Percentiles rank a stretch among this genome's conserved stretches.
Evolutionary conservation across 2,113 vertebrate genomes (phyloP).

Genomic region (Heptranchias perlo): DNA sequence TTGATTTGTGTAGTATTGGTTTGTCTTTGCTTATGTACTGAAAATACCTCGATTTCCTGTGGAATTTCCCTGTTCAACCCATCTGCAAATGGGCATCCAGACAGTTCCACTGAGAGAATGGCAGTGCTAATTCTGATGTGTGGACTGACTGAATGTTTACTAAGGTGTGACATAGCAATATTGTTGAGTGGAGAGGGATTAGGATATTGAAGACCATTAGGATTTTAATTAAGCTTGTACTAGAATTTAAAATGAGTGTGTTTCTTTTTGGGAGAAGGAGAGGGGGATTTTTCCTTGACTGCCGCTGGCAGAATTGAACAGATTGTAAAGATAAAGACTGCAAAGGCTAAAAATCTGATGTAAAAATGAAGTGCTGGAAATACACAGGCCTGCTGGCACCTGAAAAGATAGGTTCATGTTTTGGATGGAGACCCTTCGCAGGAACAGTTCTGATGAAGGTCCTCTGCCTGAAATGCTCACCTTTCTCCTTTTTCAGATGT

Average conservation of each 20-base stretch:
- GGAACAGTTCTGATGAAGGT: background rate
- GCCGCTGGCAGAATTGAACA: too few species aligned
- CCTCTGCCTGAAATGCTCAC: background rate
- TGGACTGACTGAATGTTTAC: too few species aligned
- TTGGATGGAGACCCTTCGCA: background rate
- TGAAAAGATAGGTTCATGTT: background rate
- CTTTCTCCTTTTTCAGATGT: background rate
- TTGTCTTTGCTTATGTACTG: background rate
- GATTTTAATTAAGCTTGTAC: background rate
- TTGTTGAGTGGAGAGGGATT: background rate
- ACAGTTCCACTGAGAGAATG: too few species aligned
- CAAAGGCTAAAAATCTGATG: background rate
- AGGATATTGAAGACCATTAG: background rate
- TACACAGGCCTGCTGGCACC: background rate
- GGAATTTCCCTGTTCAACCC: too few species aligned
- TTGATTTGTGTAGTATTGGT: background rate
- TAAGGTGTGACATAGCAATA: too few species aligned
- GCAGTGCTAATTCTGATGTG: too few species aligned
- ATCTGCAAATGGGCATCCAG: too few species aligned
- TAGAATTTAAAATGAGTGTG: background rate
- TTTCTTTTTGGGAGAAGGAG: background rate
- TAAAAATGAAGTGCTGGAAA: background rate
- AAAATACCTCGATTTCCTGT: background rate
- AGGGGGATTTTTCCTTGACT: background rate
- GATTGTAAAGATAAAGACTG: background rate